phyloP scores from a whole-genome alignment of 2,797 vertebrate genomes.

The Podarcis lilfordi region DNA sequence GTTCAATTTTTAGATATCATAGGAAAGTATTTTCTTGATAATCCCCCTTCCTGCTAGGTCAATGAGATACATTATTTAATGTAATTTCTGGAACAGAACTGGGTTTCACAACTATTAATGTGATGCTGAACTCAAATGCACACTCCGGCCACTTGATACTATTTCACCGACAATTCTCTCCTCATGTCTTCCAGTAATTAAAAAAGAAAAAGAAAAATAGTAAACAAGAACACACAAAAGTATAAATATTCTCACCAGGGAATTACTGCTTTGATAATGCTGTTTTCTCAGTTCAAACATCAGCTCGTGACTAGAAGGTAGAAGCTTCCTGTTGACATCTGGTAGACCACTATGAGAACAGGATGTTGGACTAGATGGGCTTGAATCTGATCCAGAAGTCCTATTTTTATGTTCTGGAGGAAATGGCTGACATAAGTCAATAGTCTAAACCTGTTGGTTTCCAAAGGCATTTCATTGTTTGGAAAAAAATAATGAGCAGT shows the following conservation, averaged over 20 bases:
- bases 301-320: not conserved
- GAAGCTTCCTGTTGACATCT: not conserved
- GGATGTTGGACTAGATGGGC: no score
- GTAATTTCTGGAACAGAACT: constrained; percentile 11
- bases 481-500: not conserved
- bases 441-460: not conserved
- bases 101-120: not conserved
- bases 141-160: not conserved
- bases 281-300: not conserved
- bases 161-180: not conserved
- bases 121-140: not conserved
- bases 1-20: not conserved
- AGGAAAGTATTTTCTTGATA: not conserved
- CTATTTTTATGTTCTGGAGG: not conserved
- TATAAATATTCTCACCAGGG: constrained; percentile 1
- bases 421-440: not conserved
- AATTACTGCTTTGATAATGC: not conserved
- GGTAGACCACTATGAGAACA: no score
- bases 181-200: not conserved
- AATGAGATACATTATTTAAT: not conserved
- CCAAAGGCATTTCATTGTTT: not conserved
- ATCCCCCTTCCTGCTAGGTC: not conserved
- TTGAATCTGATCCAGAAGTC: no score
- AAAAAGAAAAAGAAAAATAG: not conserved
- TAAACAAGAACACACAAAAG: constrained; percentile 10